A percentile compares a stretch with the other conserved stretches of the same genome.
Evolutionary conservation across 2,113 vertebrate genomes (phyloP).

Genomic region (Monarcha castaneiventris): DNA sequence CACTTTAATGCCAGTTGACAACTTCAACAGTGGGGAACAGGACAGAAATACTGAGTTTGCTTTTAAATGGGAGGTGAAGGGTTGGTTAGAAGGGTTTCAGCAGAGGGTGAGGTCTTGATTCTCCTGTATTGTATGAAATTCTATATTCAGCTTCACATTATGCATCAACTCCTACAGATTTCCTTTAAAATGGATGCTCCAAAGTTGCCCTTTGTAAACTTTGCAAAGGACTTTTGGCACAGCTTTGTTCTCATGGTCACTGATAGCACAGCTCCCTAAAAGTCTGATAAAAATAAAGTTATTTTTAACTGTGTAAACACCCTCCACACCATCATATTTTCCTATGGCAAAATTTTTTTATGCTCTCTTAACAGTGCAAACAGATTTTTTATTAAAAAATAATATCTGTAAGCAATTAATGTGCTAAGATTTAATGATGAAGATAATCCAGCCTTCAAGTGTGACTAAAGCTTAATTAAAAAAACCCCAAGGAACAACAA

Average conservation of each 20-base stretch:
- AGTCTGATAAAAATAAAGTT: neutral
- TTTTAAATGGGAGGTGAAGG: neutral
- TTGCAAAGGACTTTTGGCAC: neutral
- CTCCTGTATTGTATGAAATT: constrained; percentile 4
- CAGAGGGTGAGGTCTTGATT: constrained; percentile 3
- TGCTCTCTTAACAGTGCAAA: neutral
- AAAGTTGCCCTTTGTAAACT: constrained; percentile 4
- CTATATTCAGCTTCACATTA: neutral
- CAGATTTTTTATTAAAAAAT: neutral
- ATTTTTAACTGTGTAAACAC: neutral
- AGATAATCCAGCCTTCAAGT: neutral
- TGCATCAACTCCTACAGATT: constrained; percentile 12
- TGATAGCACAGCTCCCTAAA: neutral
- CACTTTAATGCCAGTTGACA: neutral
- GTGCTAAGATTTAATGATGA: neutral
- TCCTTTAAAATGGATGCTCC: neutral
- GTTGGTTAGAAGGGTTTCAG: neutral
- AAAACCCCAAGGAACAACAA: neutral
- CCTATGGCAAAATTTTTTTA: neutral
- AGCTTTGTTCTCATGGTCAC: neutral
- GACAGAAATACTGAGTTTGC: constrained; percentile 35
- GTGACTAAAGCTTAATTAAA: neutral
- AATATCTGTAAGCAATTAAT: neutral
- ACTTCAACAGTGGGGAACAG: neutral
- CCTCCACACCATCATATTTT: neutral